Evolutionary conservation across 1,140 invertebrate species (phyloP).

Genomic region (Whitmania pigra): DNA sequence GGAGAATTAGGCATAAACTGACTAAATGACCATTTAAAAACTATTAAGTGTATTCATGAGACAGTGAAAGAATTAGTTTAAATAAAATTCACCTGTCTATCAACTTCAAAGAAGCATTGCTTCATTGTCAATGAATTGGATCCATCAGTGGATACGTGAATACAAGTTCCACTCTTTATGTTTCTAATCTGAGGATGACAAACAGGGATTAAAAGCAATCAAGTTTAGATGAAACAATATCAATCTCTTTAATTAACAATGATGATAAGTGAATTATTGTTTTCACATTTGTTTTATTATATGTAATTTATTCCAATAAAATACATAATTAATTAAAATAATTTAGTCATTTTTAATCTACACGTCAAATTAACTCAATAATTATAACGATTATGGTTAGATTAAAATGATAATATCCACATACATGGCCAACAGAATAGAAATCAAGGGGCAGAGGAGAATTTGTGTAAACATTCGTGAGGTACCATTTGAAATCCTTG

Average conservation of each 20-base stretch:
- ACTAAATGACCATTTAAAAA: no score
- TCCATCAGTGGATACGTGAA: neutral
- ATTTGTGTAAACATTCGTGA: slow-evolving; percentile 93
- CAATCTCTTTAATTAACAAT: no score
- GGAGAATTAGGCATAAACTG: no score
- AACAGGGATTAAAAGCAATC: no score
- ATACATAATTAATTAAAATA: no score
- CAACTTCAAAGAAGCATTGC: neutral
- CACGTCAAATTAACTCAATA: neutral
- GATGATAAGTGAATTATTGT: no score
- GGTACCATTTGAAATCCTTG: slow-evolving; percentile 95
- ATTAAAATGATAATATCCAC: neutral
- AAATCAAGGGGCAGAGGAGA: neutral
- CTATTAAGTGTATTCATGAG: no score
- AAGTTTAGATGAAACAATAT: no score
- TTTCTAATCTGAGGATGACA: neutral
- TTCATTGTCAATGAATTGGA: neutral
- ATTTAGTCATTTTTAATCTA: no score
- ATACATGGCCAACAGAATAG: slow-evolving; percentile 8
- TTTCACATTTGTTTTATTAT: no score
- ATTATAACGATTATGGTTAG: neutral
- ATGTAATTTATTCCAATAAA: no score
- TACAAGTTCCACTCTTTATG: neutral
- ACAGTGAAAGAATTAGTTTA: no score
- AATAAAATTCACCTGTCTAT: slow-evolving; percentile 6